Evolutionary conservation across 2,888 invertebrate genomes (phyloP).

Genomic region (Amphipyra berbera): DNA sequence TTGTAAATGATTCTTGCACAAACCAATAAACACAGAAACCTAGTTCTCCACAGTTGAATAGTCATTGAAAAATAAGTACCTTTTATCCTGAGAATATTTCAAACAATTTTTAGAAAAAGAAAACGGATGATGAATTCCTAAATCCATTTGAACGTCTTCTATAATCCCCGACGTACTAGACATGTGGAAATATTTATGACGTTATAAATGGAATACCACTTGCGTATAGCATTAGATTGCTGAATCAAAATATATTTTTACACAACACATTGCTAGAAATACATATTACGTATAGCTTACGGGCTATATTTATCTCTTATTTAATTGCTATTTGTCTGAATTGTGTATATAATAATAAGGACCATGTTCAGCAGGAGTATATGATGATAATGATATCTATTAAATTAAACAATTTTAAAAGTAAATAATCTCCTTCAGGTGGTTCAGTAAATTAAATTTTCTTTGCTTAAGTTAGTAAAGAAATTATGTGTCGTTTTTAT

Average conservation of each 20-base stretch:
- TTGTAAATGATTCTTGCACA: slow-evolving; percentile 36
- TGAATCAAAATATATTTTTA: slow-evolving; percentile 53
- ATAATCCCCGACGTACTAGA: slow-evolving; percentile 18
- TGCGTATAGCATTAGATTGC: slow-evolving; percentile 30
- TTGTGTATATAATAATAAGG: neutral
- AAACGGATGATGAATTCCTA: neutral
- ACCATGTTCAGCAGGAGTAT: neutral
- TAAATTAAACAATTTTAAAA: neutral
- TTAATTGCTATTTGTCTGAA: slow-evolving; percentile 10
- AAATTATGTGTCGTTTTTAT: slow-evolving; percentile 1
- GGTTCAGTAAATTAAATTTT: neutral
- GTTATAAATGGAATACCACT: slow-evolving; percentile 44
- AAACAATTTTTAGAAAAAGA: slow-evolving; percentile 5
- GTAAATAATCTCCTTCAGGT: too few relatives aligned
- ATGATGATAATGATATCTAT: neutral
- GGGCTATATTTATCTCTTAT: slow-evolving; percentile 23
- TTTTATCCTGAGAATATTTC: slow-evolving; percentile 3
- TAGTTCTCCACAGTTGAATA: slow-evolving; percentile 5
- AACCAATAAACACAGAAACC: slow-evolving; percentile 34
- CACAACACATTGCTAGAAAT: slow-evolving; percentile 32
- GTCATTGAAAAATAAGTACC: neutral
- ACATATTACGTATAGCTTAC: slow-evolving; percentile 9
- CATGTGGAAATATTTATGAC: slow-evolving; percentile 42
- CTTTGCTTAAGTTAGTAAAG: slow-evolving; percentile 2
- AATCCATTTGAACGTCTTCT: slow-evolving; percentile 16